Conservation (phyloP, 2,888 invertebrate genomes). For the Nomada goodeniana region DNA sequence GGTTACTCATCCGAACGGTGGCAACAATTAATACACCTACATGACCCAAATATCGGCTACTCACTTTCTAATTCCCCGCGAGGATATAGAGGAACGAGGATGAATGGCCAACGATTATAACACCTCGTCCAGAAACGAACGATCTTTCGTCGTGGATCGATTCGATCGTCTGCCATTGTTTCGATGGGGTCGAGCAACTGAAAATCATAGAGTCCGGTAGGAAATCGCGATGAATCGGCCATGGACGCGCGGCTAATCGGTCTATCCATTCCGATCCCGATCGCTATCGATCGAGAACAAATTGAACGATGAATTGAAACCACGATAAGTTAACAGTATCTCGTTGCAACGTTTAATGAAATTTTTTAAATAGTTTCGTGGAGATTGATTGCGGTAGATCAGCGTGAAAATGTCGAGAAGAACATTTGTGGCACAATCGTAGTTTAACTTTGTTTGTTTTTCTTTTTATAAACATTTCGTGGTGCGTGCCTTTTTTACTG, state of each 20-base stretch:
- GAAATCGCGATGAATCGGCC: conserved; percentile 20
- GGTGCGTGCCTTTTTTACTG: too few relatives aligned
- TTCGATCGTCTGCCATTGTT: conserved; percentile 58
- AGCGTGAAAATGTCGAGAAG: too few relatives aligned
- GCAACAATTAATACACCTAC: conserved; percentile 58
- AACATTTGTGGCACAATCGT: too few relatives aligned
- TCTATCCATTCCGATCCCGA: neutral
- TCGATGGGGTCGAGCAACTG: conserved; percentile 11
- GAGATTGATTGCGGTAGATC: too few relatives aligned
- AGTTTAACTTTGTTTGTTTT: too few relatives aligned
- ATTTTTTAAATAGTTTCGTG: too few relatives aligned
- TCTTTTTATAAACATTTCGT: too few relatives aligned
- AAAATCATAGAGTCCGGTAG: conserved; percentile 35
- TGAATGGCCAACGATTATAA: conserved; percentile 68
- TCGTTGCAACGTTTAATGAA: too few relatives aligned
- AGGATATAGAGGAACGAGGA: conserved; percentile 52
- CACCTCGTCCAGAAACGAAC: conserved; percentile 54
- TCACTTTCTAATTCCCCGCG: conserved; percentile 72
- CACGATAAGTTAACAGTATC: too few relatives aligned
- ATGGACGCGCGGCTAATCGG: conserved; percentile 24
- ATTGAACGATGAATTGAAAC: neutral
- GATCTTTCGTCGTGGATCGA: conserved; percentile 54
- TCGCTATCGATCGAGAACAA: neutral
- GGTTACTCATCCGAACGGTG: conserved; percentile 34
- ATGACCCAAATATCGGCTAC: conserved; percentile 72